A percentile compares a stretch with the other conserved stretches of the same genome.
These are phyloP conservation scores for Phoenicopterus ruber DNA, from an alignment of 2,113 vertebrate genomes.

Conservation along the genomic window DNA sequence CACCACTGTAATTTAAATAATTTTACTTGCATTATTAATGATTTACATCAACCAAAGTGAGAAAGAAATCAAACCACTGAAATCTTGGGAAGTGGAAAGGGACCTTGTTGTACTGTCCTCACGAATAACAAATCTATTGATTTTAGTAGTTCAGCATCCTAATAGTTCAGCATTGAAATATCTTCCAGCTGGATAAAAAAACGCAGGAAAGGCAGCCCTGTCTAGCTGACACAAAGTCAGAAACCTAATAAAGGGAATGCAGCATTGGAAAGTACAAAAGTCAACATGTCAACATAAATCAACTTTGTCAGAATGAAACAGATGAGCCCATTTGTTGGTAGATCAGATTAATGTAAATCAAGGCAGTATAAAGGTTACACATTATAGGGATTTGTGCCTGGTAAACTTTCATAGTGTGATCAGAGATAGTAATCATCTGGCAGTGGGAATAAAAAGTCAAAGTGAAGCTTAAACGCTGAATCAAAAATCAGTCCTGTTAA, in stretches of 20 bases:
- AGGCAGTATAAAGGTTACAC: slow-evolving; percentile 6
- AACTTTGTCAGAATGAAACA: slow-evolving; percentile 52
- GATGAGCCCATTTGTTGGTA: slow-evolving; percentile 49
- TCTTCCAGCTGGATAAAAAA: not conserved
- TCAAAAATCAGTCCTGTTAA: slow-evolving; percentile 42
- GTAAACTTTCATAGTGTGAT: slow-evolving; percentile 40
- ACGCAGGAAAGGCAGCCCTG: not conserved
- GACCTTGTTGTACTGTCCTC: not conserved
- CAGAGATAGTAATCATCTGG: slow-evolving; percentile 13
- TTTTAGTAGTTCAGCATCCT: not conserved
- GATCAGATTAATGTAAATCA: slow-evolving; percentile 54
- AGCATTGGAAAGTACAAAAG: slow-evolving; percentile 42
- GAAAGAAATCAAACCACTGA: not conserved
- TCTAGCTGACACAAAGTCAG: slow-evolving; percentile 3
- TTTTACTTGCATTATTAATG: not conserved
- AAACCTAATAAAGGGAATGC: slow-evolving; percentile 31
- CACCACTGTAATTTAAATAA: not conserved
- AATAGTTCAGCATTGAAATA: not conserved
- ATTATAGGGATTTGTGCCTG: slow-evolving; percentile 19
- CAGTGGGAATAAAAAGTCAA: slow-evolving; percentile 41
- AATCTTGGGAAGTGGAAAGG: not conserved
- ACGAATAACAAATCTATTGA: not conserved
- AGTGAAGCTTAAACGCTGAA: slow-evolving; percentile 35
- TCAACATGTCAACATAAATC: slow-evolving; percentile 57
- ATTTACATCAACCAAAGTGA: not conserved